Evolutionary conservation across 2,797 vertebrate species (phyloP).

Genomic region (Leptoclinus maculatus): DNA sequence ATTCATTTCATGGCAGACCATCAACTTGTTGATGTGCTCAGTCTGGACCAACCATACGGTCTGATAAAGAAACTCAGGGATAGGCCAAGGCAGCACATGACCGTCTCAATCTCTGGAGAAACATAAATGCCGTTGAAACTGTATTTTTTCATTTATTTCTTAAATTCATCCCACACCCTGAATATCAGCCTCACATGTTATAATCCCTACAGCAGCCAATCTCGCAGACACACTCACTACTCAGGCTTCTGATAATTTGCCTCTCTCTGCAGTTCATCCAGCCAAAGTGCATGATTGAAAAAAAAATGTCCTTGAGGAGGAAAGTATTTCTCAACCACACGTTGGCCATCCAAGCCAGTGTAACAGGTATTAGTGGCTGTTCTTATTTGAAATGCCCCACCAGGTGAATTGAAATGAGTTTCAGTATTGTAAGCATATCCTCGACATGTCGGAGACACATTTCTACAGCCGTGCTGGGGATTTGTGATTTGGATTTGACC

Average conservation of each 20-base stretch:
- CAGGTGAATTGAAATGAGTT: slow-evolving; percentile 60
- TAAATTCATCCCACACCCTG: slow-evolving; percentile 25
- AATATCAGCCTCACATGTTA: slow-evolving; percentile 50
- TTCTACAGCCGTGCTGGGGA: slow-evolving; percentile 12
- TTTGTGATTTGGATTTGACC: slow-evolving; percentile 16
- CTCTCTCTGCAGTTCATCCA: slow-evolving; percentile 54
- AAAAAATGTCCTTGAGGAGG: slow-evolving; percentile 46
- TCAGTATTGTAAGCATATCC: slow-evolving; percentile 22
- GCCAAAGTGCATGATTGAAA: slow-evolving; percentile 65
- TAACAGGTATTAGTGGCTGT: slow-evolving; percentile 29
- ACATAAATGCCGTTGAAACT: slow-evolving; percentile 18
- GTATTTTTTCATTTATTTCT: neutral
- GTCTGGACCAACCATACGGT: neutral
- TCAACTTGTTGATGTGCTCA: neutral
- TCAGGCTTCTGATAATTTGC: slow-evolving; percentile 64
- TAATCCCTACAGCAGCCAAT: slow-evolving; percentile 70
- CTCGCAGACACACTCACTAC: slow-evolving; percentile 53
- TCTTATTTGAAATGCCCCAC: slow-evolving; percentile 48
- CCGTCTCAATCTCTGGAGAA: slow-evolving; percentile 4
- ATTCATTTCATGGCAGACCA: neutral
- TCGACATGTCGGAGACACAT: slow-evolving; percentile 30
- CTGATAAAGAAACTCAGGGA: neutral
- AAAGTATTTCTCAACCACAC: slow-evolving; percentile 33
- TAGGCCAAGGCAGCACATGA: neutral
- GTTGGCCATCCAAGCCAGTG: slow-evolving; percentile 30